phyloP scores from a whole-genome alignment of 2,113 vertebrate species.

The Amazona guildingii region DNA sequence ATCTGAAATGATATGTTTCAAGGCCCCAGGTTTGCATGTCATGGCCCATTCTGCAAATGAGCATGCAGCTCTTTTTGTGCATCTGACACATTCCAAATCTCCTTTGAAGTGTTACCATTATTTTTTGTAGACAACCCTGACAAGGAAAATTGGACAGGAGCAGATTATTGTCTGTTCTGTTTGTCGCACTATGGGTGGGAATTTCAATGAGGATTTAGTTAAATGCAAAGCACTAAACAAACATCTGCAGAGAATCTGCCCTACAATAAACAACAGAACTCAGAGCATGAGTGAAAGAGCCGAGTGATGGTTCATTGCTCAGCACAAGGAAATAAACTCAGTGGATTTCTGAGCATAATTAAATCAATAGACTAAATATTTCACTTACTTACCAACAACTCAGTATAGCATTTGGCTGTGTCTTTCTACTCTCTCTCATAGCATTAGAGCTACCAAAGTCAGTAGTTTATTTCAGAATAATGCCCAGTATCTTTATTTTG shows the following conservation, averaged over 20 bases:
- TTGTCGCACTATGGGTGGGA: background rate
- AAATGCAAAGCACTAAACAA: background rate
- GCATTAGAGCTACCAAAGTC: background rate
- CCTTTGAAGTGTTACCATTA: background rate
- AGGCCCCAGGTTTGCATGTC: background rate
- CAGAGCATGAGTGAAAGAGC: background rate
- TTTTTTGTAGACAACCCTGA: background rate
- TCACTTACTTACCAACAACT: background rate
- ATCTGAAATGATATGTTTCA: background rate
- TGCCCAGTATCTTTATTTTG: background rate
- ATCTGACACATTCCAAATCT: background rate
- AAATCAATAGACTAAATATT: background rate
- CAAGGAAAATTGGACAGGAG: background rate
- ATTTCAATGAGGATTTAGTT: background rate
- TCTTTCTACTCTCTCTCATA: background rate
- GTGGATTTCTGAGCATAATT: background rate
- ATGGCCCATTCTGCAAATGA: background rate
- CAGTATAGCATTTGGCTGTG: background rate
- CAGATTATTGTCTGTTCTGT: background rate
- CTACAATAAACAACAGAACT: background rate
- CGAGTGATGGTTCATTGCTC: background rate
- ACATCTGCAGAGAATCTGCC: slow-evolving; percentile 9
- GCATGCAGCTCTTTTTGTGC: background rate
- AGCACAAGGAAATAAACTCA: background rate
- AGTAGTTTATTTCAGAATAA: background rate